Conservation (phyloP, 2,888 invertebrate species). For the Perizoma affinitatum region DNA sequence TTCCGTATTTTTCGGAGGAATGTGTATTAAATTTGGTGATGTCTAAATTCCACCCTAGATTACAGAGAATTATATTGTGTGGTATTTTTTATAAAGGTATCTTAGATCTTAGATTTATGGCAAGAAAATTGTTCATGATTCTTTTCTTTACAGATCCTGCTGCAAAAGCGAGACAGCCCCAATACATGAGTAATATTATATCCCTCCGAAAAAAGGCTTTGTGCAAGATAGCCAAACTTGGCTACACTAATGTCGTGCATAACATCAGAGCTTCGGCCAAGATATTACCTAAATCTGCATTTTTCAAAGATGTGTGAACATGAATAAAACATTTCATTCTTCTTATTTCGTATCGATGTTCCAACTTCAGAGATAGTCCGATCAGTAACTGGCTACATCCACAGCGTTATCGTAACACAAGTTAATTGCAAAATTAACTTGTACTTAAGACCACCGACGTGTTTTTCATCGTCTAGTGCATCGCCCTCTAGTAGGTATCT, state of each 20-base stretch:
- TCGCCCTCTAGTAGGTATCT: no score
- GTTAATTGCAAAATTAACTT: no score
- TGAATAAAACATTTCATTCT: background rate
- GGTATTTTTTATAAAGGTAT: background rate
- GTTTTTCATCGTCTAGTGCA: no score
- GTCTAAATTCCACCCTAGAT: conserved; percentile 18
- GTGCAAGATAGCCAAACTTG: conserved; percentile 54
- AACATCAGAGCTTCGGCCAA: conserved; percentile 65
- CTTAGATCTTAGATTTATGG: no score
- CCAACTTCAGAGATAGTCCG: no score
- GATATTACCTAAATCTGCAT: conserved; percentile 59
- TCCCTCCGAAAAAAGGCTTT: conserved; percentile 48
- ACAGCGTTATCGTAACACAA: no score
- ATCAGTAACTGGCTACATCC: no score
- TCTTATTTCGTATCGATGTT: no score
- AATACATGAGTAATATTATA: conserved; percentile 40
- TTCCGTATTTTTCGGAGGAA: conserved; percentile 32
- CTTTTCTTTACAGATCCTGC: conserved; percentile 50
- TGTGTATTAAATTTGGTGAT: conserved; percentile 26
- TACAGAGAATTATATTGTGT: conserved; percentile 12
- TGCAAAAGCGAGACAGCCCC: conserved; percentile 39
- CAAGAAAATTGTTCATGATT: no score
- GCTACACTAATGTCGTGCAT: conserved; percentile 61
- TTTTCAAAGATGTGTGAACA: conserved; percentile 58
- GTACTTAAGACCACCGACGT: no score